Evolutionary conservation across 2,888 invertebrate species (phyloP).

Genomic region (Petrolisthes manimaculis): DNA sequence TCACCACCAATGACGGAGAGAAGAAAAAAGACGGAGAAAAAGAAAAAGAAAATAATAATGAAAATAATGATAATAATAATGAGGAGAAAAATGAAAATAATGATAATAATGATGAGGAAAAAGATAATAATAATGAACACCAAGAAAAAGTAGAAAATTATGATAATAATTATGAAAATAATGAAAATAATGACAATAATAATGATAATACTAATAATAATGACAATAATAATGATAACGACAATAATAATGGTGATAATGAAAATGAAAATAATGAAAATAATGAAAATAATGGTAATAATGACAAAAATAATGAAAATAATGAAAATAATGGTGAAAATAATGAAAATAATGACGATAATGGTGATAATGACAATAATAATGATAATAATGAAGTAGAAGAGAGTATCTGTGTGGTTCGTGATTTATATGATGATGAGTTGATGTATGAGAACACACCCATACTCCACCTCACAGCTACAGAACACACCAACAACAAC

Average conservation of each 20-base stretch:
- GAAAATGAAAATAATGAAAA: no score
- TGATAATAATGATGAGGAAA: no score
- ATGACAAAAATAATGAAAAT: no score
- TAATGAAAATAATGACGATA: not conserved
- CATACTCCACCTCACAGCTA: not conserved
- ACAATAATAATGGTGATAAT: not conserved
- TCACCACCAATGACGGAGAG: no score
- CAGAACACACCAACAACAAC: no score
- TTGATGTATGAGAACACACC: not conserved
- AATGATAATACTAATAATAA: no score
- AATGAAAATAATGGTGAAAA: no score
- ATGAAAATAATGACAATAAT: not conserved
- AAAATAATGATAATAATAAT: not conserved
- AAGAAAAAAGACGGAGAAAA: not conserved
- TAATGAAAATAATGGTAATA: no score
- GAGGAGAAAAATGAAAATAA: no score
- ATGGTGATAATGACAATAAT: not conserved
- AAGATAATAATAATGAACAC: not conserved
- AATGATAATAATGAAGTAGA: not conserved
- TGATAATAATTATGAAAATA: not conserved
- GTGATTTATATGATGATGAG: not conserved
- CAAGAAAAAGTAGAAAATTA: not conserved
- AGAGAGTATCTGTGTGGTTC: slow-evolving; percentile 8
- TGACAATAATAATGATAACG: not conserved
- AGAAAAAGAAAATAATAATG: not conserved